A percentile compares a stretch with the other conserved stretches of the same genome.
These are phyloP conservation scores for Rhorus exstirpatorius DNA, from an alignment of 2,888 invertebrate genomes.

Conservation along the genomic window DNA sequence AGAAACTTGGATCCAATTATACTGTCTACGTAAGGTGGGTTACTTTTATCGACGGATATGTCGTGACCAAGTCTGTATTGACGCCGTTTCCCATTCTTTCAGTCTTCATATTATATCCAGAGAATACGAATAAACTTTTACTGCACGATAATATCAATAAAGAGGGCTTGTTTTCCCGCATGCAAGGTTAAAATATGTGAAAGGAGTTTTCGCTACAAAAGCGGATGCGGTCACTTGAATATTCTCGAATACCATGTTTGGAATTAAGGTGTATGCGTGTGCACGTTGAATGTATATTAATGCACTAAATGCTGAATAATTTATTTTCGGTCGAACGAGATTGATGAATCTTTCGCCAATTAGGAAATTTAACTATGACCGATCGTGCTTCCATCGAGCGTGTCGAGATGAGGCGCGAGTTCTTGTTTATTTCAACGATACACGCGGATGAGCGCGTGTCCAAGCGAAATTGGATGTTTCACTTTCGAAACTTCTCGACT, in stretches of 20 bases:
- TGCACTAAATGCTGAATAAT: conserved; percentile 32
- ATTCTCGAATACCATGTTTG: conserved; percentile 44
- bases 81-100: conserved; percentile 19
- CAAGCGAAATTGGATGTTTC: conserved; percentile 58
- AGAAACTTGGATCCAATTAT: conserved; percentile 40
- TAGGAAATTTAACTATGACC: conserved; percentile 57
- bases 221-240: conserved; percentile 39
- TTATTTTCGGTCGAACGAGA: conserved; percentile 55
- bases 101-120: not conserved
- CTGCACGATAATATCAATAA: conserved; percentile 12
- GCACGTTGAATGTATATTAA: conserved; percentile 4
- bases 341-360: conserved; percentile 62
- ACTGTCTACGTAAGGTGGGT: conserved; percentile 12
- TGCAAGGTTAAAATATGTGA: conserved; percentile 47
- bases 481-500: conserved; percentile 70
- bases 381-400: conserved; percentile 43
- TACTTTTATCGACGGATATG: conserved; percentile 29
- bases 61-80: conserved; percentile 40
- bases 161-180: conserved; percentile 1
- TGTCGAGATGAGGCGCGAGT: conserved; percentile 21
- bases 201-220: conserved; percentile 20
- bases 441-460: conserved; percentile 56
- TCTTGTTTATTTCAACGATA: conserved; percentile 43
- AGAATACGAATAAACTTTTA: conserved; percentile 28
- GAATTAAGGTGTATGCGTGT: conserved; percentile 2